Percentiles rank a stretch among this genome's conserved stretches.
These are phyloP conservation scores for Cephalotes varians DNA, from an alignment of 2,888 invertebrate species.

Conservation along the genomic window DNA sequence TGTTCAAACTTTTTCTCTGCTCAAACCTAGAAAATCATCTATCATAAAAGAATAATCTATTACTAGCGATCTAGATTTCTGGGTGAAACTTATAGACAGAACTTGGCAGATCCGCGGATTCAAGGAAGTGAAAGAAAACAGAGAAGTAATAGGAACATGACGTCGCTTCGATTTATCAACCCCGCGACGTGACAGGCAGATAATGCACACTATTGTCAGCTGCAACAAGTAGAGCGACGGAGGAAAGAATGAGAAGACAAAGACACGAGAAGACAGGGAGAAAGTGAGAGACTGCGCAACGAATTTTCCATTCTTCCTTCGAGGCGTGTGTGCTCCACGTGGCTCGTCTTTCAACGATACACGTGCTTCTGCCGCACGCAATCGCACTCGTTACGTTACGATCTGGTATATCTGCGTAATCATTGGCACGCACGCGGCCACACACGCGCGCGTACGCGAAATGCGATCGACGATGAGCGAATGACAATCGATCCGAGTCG, in stretches of 20 bases:
- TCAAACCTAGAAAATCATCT: background rate
- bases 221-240: slow-evolving; percentile 39
- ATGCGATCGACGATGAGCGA: slow-evolving; percentile 39
- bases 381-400: slow-evolving; percentile 40
- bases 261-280: slow-evolving; percentile 4
- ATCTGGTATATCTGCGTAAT: slow-evolving; percentile 33
- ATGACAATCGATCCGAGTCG: slow-evolving; percentile 30
- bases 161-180: slow-evolving; percentile 45
- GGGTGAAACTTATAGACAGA: slow-evolving; percentile 8
- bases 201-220: slow-evolving; percentile 38
- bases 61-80: background rate
- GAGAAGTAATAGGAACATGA: slow-evolving; percentile 22
- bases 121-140: slow-evolving; percentile 43
- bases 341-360: slow-evolving; percentile 29
- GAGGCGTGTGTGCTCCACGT: slow-evolving; percentile 13
- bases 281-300: slow-evolving; percentile 46
- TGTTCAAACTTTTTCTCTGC: background rate
- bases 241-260: slow-evolving; percentile 13
- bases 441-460: slow-evolving; percentile 9
- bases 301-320: slow-evolving; percentile 35
- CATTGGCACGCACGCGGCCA: slow-evolving; percentile 34
- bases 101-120: slow-evolving; percentile 43
- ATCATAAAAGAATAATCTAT: slow-evolving; percentile 5
- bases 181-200: slow-evolving; percentile 15
- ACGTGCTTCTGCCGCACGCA: slow-evolving; percentile 43